Conservation (phyloP, 1,140 invertebrate genomes). For the Chlorops oryzae region DNA sequence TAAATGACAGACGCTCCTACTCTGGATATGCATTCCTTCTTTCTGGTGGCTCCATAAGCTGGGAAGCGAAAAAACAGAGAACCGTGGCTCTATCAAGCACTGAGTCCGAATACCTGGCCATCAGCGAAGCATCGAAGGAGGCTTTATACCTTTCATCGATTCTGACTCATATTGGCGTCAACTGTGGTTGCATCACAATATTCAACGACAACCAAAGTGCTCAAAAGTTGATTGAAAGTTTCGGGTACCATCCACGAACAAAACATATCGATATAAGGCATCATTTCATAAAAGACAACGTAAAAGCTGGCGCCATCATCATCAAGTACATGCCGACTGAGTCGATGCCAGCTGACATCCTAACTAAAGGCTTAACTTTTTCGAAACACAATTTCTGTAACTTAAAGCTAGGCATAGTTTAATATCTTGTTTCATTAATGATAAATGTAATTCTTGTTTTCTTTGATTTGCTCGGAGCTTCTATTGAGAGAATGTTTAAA, state of each 20-base stretch:
- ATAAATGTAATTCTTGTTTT: too few relatives aligned
- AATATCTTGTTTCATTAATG: too few relatives aligned
- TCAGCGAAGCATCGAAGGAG: constrained; percentile 30
- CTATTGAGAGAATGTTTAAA: neutral
- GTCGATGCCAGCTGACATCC: constrained; percentile 31
- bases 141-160: too few relatives aligned
- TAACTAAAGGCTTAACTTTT: constrained; percentile 17
- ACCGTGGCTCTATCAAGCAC: too few relatives aligned
- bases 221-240: constrained; percentile 26
- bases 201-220: constrained; percentile 36
- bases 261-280: constrained; percentile 41
- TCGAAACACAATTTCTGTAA: constrained; percentile 10
- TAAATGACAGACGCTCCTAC: constrained; percentile 32
- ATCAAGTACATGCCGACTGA: constrained; percentile 19
- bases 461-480: too few relatives aligned
- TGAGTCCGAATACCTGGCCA: constrained; percentile 48
- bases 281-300: constrained; percentile 29
- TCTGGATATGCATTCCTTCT: constrained; percentile 38
- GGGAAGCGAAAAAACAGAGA: constrained; percentile 31
- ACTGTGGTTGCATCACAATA: too few relatives aligned
- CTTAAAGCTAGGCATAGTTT: neutral
- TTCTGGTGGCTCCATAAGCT: too few relatives aligned
- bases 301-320: constrained; percentile 18
- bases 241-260: constrained; percentile 25
- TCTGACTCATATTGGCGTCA: too few relatives aligned